phyloP scores from a whole-genome alignment of 2,797 vertebrate genomes.

The Rachycentron canadum region DNA sequence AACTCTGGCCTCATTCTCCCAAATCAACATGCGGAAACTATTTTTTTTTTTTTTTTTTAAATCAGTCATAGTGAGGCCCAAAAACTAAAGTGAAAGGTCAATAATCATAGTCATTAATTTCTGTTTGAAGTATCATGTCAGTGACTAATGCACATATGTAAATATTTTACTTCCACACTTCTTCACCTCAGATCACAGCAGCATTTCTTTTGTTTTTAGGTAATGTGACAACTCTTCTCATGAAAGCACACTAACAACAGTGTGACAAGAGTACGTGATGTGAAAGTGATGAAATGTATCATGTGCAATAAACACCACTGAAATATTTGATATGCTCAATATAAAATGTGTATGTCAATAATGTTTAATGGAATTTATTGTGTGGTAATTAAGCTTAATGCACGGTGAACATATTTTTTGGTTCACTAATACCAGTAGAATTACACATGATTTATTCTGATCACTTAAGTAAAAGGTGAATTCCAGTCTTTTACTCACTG shows the following conservation, averaged over 20 bases:
- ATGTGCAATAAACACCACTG: background rate
- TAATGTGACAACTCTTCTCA: background rate
- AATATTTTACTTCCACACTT: background rate
- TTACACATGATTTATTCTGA: background rate
- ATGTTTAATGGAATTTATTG: background rate
- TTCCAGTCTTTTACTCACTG: background rate
- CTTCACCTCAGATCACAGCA: too few relatives aligned
- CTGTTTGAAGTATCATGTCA: slow-evolving; percentile 17
- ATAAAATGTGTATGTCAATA: background rate
- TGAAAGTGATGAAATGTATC: background rate
- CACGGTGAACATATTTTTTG: background rate
- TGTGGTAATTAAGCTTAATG: background rate
- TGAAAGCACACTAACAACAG: background rate
- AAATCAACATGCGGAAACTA: slow-evolving; percentile 59
- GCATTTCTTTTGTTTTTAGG: background rate
- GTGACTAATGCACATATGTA: background rate
- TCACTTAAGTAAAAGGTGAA: background rate
- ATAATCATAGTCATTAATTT: background rate
- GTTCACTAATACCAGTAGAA: background rate
- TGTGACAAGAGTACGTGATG: background rate
- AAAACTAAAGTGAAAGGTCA: slow-evolving; percentile 45
- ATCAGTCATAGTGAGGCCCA: slow-evolving; percentile 37
- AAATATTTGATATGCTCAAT: background rate
- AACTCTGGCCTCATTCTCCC: slow-evolving; percentile 61
- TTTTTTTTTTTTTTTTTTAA: slow-evolving; percentile 23